Base-by-base conservation (phyloP, 2,113 vertebrate species). In the Australoheros scitulus region DNA sequence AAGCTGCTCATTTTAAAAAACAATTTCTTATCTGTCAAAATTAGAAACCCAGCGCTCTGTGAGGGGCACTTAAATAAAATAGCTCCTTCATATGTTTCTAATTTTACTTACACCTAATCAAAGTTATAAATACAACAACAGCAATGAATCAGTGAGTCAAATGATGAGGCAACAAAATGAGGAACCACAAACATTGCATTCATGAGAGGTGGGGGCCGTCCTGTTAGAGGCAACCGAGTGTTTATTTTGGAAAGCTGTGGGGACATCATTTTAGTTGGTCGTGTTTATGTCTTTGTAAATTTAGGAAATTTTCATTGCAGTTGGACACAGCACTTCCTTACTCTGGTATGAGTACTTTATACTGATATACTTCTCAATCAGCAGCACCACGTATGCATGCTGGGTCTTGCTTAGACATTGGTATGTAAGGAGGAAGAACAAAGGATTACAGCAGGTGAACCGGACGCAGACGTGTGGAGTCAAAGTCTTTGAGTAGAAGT, bases 371-470 rank as follows among this genome's bases (percentile, higher is more conserved):
- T 34, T 47, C 14, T 76, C 50, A 41, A 15, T 76, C 26, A 57
- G 43, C 52, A 34, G 58, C 13, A 50, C 74, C 76, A 78, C 75
- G 41, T 22, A 7, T 26, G 18, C 88, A 14, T 90, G 89, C 84
- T 77, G 76, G 38, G 61, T 87, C 89, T 82, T 82, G 89, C 58
- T 43, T 10, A 7, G 70, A 74, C 29, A 0, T 22, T 63, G 90
- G 88, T 84, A 91, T 91, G 89, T 79, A 7, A 34, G 9, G 26
- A 72, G 15, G 36, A 29, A 75, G 11, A 47, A 75, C 86, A 18
- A 24, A 20, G 18, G 52, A 4, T 41, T 29, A 38, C 15, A 61
- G 11, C 32, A 13, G 26, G 43, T 81, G 74, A 36, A 2, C 36
- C 47, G 47, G 26, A 55, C 68, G 32, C 0, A 18, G 18, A 34